These are phyloP conservation scores for Sprattus sprattus DNA, from an alignment of 2,113 vertebrate species.

Conservation along the genomic window DNA sequence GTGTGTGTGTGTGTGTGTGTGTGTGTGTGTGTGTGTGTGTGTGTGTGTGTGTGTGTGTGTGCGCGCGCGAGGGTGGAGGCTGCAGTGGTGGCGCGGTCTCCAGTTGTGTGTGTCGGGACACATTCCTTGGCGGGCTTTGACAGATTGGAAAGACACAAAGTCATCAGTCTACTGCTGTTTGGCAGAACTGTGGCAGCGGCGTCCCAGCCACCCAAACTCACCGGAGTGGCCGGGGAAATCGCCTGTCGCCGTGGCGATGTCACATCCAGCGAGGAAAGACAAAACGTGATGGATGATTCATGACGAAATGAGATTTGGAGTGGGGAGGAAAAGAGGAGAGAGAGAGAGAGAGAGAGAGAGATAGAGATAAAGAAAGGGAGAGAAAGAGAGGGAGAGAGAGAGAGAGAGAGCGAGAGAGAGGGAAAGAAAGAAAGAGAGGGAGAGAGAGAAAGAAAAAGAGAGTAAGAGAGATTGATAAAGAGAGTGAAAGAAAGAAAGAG, in stretches of 20 bases:
- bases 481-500: background rate
- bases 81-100: background rate
- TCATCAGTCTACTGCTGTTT: constrained; percentile 13
- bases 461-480: no score
- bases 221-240: constrained; percentile 12
- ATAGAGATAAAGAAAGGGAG: background rate
- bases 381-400: background rate
- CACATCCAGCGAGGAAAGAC: constrained; percentile 29
- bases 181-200: background rate
- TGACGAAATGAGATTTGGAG: constrained; percentile 15
- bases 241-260: constrained; percentile 20
- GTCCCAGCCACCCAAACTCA: constrained; percentile 5
- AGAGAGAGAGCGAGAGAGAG: background rate
- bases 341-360: background rate
- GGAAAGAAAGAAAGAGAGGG: no score
- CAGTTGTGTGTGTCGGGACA: background rate
- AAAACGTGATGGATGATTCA: constrained; percentile 32
- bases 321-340: background rate
- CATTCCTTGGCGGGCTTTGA: constrained; percentile 21
- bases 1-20: no score
- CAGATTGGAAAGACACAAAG: constrained; percentile 34
- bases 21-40: no score
- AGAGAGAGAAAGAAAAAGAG: background rate
- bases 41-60: no score
- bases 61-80: no score